Conservation (phyloP, 2,888 invertebrate species). For the Mesorhabditis sp. region DNA sequence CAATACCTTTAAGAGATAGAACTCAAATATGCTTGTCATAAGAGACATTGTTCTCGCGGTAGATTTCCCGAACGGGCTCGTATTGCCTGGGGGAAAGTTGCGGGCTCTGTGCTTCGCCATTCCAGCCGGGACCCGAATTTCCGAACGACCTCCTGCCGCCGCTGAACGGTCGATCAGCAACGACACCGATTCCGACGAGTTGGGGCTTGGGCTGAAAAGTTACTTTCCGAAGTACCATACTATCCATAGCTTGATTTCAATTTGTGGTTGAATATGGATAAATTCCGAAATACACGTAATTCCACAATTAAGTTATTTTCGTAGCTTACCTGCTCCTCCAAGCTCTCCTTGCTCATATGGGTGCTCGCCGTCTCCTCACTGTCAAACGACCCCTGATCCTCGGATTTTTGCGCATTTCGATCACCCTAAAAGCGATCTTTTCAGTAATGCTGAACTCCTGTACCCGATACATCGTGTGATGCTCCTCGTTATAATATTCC, state of each 20-base stretch:
- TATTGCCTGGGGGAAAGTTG: neutral
- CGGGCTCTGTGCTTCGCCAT: neutral
- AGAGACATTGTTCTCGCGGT: constrained; percentile 17
- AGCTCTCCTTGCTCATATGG: neutral
- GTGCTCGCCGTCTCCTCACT: constrained; percentile 2
- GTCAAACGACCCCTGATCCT: constrained; percentile 5
- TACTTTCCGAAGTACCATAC: neutral
- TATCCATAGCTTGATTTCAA: neutral
- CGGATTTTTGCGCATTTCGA: neutral
- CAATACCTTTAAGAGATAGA: neutral
- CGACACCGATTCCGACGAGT: neutral
- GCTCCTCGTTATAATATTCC: neutral
- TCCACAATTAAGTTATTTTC: neutral
- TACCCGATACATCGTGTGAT: neutral
- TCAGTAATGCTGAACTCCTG: neutral
- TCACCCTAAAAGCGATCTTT: neutral
- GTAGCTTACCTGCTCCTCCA: neutral
- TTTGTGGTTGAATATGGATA: neutral
- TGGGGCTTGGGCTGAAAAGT: constrained; percentile 4
- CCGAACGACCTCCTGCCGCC: neutral
- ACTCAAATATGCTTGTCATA: constrained; percentile 12
- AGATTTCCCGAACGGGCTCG: constrained; percentile 19
- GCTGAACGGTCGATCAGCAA: neutral
- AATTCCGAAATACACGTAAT: neutral
- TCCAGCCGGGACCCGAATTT: neutral